Conservation (phyloP, 2,113 vertebrate species). For the Podarcis raffonei region DNA sequence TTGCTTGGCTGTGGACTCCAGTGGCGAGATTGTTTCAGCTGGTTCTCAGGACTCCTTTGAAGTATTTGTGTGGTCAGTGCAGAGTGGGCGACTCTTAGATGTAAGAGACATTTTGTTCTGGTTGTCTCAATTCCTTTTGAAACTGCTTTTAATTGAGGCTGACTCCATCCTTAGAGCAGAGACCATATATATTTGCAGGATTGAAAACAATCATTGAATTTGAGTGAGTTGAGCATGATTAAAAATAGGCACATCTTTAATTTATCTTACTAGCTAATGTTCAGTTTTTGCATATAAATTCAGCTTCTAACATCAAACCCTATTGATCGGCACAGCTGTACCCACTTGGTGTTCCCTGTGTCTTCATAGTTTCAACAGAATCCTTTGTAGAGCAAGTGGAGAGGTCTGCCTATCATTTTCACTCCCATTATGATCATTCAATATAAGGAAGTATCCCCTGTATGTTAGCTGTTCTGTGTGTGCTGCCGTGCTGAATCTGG, state of each 20-base stretch:
- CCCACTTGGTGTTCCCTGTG: neutral
- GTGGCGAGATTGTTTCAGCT: constrained; percentile 92
- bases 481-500: neutral
- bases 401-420: neutral
- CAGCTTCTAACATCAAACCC: too few species aligned
- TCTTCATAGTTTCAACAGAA: neutral
- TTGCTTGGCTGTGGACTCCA: constrained; percentile 88
- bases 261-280: neutral
- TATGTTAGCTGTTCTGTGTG: neutral
- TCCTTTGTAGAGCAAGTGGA: neutral
- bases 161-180: neutral
- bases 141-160: neutral
- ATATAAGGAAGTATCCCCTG: neutral
- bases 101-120: constrained; percentile 67
- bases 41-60: constrained; percentile 96
- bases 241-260: neutral
- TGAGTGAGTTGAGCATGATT: neutral
- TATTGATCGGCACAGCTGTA: neutral
- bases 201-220: neutral
- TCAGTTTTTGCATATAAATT: neutral
- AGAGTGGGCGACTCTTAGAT: constrained; percentile 93
- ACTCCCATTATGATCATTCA: neutral
- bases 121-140: neutral
- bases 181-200: neutral
- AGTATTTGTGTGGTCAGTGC: constrained; percentile 98